phyloP scores from a whole-genome alignment of 2,888 invertebrate genomes.

The Leistus spinibarbis region DNA sequence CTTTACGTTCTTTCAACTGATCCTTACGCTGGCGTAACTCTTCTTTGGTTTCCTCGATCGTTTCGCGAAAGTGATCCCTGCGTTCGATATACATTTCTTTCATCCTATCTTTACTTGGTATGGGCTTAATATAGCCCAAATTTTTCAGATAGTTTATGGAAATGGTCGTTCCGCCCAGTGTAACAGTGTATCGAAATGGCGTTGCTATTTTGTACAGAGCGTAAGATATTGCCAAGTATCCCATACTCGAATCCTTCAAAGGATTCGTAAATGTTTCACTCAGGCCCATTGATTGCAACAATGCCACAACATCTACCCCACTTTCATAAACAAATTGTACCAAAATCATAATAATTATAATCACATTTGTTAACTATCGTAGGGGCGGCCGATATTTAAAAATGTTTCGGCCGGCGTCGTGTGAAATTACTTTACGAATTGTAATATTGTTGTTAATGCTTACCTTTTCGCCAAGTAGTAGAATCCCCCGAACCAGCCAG shows the following conservation, averaged over 20 bases:
- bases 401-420: no score
- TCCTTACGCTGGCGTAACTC: constrained; percentile 57
- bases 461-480: constrained; percentile 88
- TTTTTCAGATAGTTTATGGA: constrained; percentile 81
- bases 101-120: constrained; percentile 69
- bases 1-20: constrained; percentile 49
- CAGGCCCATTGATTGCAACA: constrained; percentile 77
- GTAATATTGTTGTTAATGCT: constrained; percentile 41
- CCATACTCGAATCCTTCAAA: constrained; percentile 79
- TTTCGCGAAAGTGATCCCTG: constrained; percentile 66
- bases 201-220: constrained; percentile 93
- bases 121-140: constrained; percentile 83
- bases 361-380: neutral
- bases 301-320: constrained; percentile 85
- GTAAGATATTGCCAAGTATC: constrained; percentile 88
- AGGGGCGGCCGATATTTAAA: no score
- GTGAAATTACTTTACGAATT: no score
- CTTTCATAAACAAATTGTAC: constrained; percentile 62
- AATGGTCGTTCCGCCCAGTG: constrained; percentile 86
- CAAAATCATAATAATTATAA: neutral
- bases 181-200: constrained; percentile 90
- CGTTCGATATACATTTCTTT: constrained; percentile 68
- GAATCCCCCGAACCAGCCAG: constrained; percentile 86
- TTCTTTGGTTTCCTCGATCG: constrained; percentile 64
- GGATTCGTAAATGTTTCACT: constrained; percentile 80